Conservation (phyloP, 2,113 vertebrate species). For the Etheostoma spectabile region DNA sequence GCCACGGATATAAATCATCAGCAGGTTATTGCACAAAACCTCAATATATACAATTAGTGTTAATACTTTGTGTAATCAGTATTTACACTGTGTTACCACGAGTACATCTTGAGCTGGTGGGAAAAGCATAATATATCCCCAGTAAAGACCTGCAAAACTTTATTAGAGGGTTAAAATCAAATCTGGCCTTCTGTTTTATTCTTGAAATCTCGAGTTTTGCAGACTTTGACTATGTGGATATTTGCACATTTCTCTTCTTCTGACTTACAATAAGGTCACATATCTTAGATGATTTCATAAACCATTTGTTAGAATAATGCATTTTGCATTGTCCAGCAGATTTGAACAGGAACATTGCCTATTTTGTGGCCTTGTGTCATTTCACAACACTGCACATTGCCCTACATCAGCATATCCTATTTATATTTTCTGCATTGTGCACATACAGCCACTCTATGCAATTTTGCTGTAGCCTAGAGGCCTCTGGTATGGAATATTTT, state of each 20-base stretch:
- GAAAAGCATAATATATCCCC: background rate
- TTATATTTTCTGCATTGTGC: conserved; percentile 76
- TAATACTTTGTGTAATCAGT: conserved; percentile 39
- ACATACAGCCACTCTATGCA: conserved; percentile 68
- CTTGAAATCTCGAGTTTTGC: conserved; percentile 4
- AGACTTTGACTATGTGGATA: conserved; percentile 20
- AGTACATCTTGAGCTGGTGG: conserved; percentile 3
- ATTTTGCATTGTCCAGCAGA: conserved; percentile 65
- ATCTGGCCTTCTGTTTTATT: background rate
- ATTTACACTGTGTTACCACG: conserved; percentile 19
- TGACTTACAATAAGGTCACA: conserved; percentile 8
- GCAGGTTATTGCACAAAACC: conserved; percentile 47
- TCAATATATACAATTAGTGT: conserved; percentile 48
- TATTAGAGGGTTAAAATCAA: background rate
- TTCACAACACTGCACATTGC: conserved; percentile 52
- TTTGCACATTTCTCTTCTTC: background rate
- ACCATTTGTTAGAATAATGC: conserved; percentile 45
- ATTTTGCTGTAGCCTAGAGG: conserved; percentile 45
- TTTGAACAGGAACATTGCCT: conserved; percentile 54
- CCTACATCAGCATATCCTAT: conserved; percentile 80
- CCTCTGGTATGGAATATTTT: conserved; percentile 46
- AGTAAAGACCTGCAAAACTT: background rate
- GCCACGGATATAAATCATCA: conserved; percentile 50
- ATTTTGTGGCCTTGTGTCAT: conserved; percentile 55
- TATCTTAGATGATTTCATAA: conserved; percentile 33